phyloP scores from a whole-genome alignment of 2,113 vertebrate species.

The Microtus oregoni region DNA sequence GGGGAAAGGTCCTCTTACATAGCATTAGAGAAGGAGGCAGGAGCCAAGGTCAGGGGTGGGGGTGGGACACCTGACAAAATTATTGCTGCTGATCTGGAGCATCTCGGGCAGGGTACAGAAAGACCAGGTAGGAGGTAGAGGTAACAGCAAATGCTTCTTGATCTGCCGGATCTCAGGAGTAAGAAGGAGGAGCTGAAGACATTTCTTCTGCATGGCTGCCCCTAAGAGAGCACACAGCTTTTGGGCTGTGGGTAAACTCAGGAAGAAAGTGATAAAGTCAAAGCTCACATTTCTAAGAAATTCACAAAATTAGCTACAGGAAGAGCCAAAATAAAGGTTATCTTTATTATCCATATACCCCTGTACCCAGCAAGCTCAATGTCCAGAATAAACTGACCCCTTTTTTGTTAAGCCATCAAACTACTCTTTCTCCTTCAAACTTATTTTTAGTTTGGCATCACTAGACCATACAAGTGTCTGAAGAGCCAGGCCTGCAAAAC shows the following conservation, averaged over 20 bases:
- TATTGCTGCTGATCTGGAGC: neutral
- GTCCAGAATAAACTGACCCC: constrained; percentile 65
- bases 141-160: neutral
- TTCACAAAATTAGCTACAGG: constrained; percentile 71
- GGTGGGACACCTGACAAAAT: neutral
- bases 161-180: neutral
- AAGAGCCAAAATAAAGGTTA: constrained; percentile 41
- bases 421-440: constrained; percentile 43
- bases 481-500: constrained; percentile 70
- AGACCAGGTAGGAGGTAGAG: neutral
- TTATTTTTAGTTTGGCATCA: constrained; percentile 66
- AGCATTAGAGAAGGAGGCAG: neutral
- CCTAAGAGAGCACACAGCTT: constrained; percentile 11
- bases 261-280: constrained; percentile 71
- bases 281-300: constrained; percentile 66
- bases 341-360: constrained; percentile 66
- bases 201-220: neutral
- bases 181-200: neutral
- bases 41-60: neutral
- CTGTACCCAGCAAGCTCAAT: constrained; percentile 59
- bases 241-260: constrained; percentile 50
- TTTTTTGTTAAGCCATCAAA: constrained; percentile 73
- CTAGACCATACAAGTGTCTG: constrained; percentile 65
- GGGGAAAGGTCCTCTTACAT: neutral
- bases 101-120: neutral